Evolutionary conservation across 2,888 invertebrate genomes (phyloP), one percentile per base, ranked within the genome.

Genomic region (Lagria hirta): DNA sequence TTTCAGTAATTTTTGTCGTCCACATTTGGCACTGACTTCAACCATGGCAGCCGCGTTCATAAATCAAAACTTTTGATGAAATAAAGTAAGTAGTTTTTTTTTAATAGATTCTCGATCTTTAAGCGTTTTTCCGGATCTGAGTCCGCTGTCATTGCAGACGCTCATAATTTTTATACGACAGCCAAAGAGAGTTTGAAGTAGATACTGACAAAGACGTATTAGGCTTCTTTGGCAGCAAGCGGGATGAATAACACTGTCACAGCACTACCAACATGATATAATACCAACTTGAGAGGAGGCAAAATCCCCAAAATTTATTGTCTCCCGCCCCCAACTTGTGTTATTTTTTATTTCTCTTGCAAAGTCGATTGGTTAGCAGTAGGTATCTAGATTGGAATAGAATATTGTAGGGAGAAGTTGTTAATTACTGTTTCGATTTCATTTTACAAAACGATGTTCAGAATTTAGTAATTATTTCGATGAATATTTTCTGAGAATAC

Each of bases 131-230:
- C n/a, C n/a, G n/a, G 16, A 10, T 18, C 2, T 8, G 10, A 21
- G 10, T 20, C 35, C 35, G 27, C 23, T 43, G n/a, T 24, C 43
- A n/a, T 7, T 15, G 62, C 61, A 61, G 62, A 55, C 57, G 60
- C 23, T 21, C 1, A 5, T n/a, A n/a, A n/a, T n/a, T 21, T 62
- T 61, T 60, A 8, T 42, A 49, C 51, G 57, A 55, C 58, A 54
- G 49, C 43, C 54, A 51, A 58, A 58, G 60, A 54, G 54, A 52
- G 53, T 57, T 55, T 55, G 54, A 57, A 58, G 58, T 60, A 53
- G 56, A 54, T 57, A 46, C 48, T 58, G 58, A 57, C 58, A 60
- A 58, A 57, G 57, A 58, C 41, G 57, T 57, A 60, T 60, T 52
- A 55, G 57, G 52, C 56, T 58, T 58, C 55, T 49, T 49, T 34